phyloP scores from a whole-genome alignment of 23 tunicate genomes.

The Trididemnum nubilum region DNA sequence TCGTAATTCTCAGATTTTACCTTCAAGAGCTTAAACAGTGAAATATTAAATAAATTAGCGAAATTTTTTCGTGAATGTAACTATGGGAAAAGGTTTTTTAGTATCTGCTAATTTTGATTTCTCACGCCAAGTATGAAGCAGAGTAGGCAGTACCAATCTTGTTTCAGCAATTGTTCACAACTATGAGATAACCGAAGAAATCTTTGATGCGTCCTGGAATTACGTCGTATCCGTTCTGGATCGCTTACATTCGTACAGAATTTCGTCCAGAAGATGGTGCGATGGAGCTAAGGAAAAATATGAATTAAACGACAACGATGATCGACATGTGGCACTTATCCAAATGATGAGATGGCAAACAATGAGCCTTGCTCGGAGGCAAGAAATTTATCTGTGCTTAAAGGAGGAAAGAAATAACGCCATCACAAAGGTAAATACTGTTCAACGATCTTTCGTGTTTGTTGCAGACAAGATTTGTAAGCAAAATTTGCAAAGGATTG shows the following conservation, averaged over 20 bases:
- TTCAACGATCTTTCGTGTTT: too few relatives aligned
- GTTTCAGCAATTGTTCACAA: slow-evolving; percentile 62
- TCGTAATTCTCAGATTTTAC: too few relatives aligned
- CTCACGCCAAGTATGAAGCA: too few relatives aligned
- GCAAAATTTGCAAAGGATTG: too few relatives aligned
- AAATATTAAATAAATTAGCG: too few relatives aligned
- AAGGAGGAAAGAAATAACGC: slow-evolving; percentile 43
- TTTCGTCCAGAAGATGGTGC: slow-evolving; percentile 71
- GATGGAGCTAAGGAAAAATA: slow-evolving; percentile 28
- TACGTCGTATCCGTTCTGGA: slow-evolving; percentile 55
- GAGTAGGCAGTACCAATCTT: too few relatives aligned
- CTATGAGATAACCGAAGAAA: slow-evolving; percentile 60
- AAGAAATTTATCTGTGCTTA: slow-evolving; percentile 41
- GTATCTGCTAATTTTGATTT: too few relatives aligned
- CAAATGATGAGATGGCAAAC: slow-evolving; percentile 81
- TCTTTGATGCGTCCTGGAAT: slow-evolving; percentile 25
- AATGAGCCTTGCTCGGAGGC: slow-evolving; percentile 30
- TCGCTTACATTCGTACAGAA: slow-evolving; percentile 50
- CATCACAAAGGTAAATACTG: slow-evolving; percentile 11
- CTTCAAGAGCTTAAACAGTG: too few relatives aligned
- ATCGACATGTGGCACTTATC: slow-evolving; percentile 7
- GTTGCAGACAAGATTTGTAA: too few relatives aligned
- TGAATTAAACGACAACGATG: slow-evolving; percentile 6
- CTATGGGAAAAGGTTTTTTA: too few relatives aligned
- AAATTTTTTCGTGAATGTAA: too few relatives aligned